phyloP scores from a whole-genome alignment of 2,888 invertebrate genomes.

The Stomorhina lunata region DNA sequence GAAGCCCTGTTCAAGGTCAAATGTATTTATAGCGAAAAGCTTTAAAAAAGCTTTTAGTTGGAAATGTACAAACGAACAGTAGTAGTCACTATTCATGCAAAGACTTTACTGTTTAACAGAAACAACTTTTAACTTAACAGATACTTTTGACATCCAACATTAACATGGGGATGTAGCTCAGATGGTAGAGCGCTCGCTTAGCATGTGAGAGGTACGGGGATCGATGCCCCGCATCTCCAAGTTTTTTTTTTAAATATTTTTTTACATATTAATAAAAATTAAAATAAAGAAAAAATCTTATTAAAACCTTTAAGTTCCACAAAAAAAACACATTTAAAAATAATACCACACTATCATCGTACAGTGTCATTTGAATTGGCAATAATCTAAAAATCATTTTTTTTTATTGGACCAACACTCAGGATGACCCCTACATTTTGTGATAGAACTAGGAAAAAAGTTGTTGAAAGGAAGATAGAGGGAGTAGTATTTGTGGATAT shows the following conservation, averaged over 20 bases:
- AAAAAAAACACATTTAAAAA: not conserved
- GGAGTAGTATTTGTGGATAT: too few relatives aligned
- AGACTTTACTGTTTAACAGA: not conserved
- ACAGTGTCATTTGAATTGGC: too few relatives aligned
- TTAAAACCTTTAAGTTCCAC: not conserved
- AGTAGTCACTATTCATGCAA: too few relatives aligned
- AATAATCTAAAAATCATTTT: too few relatives aligned
- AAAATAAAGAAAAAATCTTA: not conserved
- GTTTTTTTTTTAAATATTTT: not conserved
- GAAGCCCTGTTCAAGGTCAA: not conserved
- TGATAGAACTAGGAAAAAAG: too few relatives aligned
- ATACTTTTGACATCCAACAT: accelerated
- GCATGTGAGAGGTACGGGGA: conserved; percentile 81
- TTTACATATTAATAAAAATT: not conserved
- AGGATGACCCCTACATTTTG: too few relatives aligned
- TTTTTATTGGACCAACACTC: too few relatives aligned
- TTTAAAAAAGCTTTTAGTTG: conserved; percentile 9
- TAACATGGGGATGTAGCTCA: conserved; percentile 79
- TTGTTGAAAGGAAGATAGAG: too few relatives aligned
- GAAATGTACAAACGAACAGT: not conserved
- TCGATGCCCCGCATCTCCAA: conserved; percentile 80
- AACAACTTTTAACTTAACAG: not conserved
- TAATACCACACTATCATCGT: too few relatives aligned
- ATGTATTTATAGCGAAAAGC: not conserved
- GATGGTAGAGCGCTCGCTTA: conserved; percentile 81